Evolutionary conservation across 2,113 vertebrate species (phyloP).

Genomic region (Eclectus roratus): DNA sequence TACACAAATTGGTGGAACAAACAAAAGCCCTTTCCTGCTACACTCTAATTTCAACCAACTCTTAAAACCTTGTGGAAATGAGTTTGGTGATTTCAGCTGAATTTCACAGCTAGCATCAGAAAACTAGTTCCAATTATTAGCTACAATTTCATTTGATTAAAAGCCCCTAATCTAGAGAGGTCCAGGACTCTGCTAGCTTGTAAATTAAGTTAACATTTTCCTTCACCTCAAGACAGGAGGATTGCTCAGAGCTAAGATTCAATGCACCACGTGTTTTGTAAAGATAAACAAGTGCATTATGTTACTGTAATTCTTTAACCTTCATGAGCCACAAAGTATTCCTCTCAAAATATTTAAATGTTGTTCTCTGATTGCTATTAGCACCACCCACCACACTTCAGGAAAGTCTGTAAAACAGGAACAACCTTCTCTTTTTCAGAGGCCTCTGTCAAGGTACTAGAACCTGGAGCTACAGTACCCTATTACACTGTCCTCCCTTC

Average conservation of each 20-base stretch:
- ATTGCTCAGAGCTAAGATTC: constrained; percentile 51
- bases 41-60: constrained; percentile 19
- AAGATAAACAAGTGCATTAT: constrained; percentile 40
- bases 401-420: neutral
- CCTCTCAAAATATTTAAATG: constrained; percentile 35
- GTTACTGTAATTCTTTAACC: constrained; percentile 33
- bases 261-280: constrained; percentile 24
- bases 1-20: constrained; percentile 29
- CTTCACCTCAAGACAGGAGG: constrained; percentile 54
- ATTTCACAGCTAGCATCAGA: constrained; percentile 44
- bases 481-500: neutral
- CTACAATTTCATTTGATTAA: constrained; percentile 60
- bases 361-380: neutral
- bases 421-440: neutral
- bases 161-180: constrained; percentile 51
- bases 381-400: neutral
- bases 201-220: constrained; percentile 63
- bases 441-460: neutral
- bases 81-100: constrained; percentile 47
- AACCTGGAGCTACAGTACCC: neutral
- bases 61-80: constrained; percentile 39
- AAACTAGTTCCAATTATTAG: constrained; percentile 59
- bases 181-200: neutral
- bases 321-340: neutral
- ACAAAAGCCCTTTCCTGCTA: constrained; percentile 4